Evolutionary conservation across 2,888 invertebrate genomes (phyloP).

Genomic region (Drosophila imparisetae): DNA sequence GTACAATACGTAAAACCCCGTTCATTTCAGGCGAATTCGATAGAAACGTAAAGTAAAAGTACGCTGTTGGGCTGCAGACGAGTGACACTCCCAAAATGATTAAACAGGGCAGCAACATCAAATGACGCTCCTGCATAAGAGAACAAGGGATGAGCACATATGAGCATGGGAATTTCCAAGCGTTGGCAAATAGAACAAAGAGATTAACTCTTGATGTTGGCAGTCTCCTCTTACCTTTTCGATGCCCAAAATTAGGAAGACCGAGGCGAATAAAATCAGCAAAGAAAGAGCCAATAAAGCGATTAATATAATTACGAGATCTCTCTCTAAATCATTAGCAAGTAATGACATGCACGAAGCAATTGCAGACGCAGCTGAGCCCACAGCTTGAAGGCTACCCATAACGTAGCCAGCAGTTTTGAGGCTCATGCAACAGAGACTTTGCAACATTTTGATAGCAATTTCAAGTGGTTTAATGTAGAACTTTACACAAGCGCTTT

Average conservation of each 20-base stretch:
- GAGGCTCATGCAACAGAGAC: neutral
- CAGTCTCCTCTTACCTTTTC: neutral
- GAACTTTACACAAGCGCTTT: neutral
- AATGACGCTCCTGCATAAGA: neutral
- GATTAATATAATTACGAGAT: fast-evolving
- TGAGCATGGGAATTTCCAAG: neutral
- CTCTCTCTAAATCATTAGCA: fast-evolving
- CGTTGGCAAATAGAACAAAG: neutral
- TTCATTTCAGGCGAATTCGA: no score
- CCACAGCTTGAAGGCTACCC: fast-evolving
- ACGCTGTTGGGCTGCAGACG: fast-evolving
- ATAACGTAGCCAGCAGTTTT: neutral
- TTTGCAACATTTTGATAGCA: neutral
- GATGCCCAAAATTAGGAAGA: neutral
- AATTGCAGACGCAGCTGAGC: fast-evolving
- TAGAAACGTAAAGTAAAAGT: no score
- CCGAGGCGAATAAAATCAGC: neutral
- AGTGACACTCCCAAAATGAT: fast-evolving
- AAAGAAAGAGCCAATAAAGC: neutral
- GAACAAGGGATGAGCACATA: neutral
- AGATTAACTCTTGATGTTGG: neutral
- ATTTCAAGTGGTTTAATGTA: neutral
- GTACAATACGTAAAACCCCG: fast-evolving
- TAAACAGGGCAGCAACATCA: neutral
- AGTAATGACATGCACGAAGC: fast-evolving